Percentiles rank a stretch among this genome's conserved stretches.
Evolutionary conservation across 2,113 vertebrate genomes (phyloP).

Genomic region (Hippocampus barbouri): DNA sequence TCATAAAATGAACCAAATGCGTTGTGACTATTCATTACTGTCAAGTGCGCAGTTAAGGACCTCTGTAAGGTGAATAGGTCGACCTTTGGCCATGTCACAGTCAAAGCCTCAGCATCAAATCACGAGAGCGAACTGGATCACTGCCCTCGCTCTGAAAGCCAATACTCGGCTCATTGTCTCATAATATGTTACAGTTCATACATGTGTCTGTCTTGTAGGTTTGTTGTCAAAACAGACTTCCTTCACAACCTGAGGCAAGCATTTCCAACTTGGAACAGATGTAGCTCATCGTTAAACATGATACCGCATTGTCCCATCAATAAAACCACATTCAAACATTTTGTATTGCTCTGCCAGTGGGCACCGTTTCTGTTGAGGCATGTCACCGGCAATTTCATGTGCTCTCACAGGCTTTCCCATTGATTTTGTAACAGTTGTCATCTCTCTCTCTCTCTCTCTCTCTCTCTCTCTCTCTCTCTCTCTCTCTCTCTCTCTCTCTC

Average conservation of each 20-base stretch:
- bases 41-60: slow-evolving; percentile 36
- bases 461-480: slow-evolving; percentile 58
- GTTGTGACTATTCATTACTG: slow-evolving; percentile 37
- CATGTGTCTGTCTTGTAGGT: not conserved
- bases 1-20: slow-evolving; percentile 5
- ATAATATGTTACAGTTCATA: not conserved
- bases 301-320: slow-evolving; percentile 22
- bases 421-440: slow-evolving; percentile 82
- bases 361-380: slow-evolving; percentile 54
- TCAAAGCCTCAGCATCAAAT: slow-evolving; percentile 44
- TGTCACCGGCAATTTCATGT: slow-evolving; percentile 61
- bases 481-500: slow-evolving; percentile 16
- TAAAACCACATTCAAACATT: slow-evolving; percentile 43
- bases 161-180: not conserved
- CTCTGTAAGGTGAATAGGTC: slow-evolving; percentile 45
- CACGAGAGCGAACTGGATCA: slow-evolving; percentile 32
- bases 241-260: not conserved
- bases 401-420: slow-evolving; percentile 77
- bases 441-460: slow-evolving; percentile 42
- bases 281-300: slow-evolving; percentile 42
- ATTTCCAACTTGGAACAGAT: slow-evolving; percentile 24
- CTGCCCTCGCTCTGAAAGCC: slow-evolving; percentile 10
- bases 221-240: not conserved
- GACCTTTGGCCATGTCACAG: slow-evolving; percentile 47
- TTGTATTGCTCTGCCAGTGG: slow-evolving; percentile 35